Evolutionary conservation across 2,797 vertebrate species (phyloP).

Genomic region (Gymnothorax reevesii): DNA sequence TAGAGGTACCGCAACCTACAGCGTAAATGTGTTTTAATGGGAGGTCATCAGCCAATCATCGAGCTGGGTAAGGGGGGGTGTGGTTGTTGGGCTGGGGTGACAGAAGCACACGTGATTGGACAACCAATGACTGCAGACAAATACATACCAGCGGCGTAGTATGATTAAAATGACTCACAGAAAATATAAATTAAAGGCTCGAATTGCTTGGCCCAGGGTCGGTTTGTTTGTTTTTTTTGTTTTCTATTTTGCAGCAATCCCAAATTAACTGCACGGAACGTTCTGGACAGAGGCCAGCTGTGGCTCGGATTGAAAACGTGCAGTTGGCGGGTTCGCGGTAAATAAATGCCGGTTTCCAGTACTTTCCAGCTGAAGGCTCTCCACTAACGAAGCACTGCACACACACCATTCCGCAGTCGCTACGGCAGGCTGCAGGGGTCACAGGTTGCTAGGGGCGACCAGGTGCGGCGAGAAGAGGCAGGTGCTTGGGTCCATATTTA

Average conservation of each 20-base stretch:
- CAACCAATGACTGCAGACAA: too few relatives aligned
- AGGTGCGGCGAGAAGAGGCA: background rate
- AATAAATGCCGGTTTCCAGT: background rate
- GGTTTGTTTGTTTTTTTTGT: too few relatives aligned
- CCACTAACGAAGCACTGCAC: background rate
- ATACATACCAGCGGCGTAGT: too few relatives aligned
- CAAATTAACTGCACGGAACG: background rate
- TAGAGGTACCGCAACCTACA: background rate
- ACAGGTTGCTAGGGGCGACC: constrained; percentile 3
- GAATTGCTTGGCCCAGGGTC: too few relatives aligned
- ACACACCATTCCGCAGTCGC: background rate
- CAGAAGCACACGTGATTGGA: too few relatives aligned
- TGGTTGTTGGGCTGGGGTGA: too few relatives aligned
- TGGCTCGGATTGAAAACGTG: constrained; percentile 13
- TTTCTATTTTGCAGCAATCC: too few relatives aligned
- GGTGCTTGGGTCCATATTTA: background rate
- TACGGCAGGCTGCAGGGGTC: background rate
- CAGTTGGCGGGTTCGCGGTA: background rate
- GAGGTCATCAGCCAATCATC: background rate
- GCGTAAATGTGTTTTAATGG: background rate
- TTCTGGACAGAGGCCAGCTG: background rate
- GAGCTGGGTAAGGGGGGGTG: too few relatives aligned
- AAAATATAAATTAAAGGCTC: too few relatives aligned
- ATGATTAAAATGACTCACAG: too few relatives aligned
- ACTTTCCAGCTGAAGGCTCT: background rate